Percentiles rank a stretch among this genome's conserved stretches.
Conservation (phyloP, 2,113 vertebrate genomes). For the Puntigrus tetrazona region DNA sequence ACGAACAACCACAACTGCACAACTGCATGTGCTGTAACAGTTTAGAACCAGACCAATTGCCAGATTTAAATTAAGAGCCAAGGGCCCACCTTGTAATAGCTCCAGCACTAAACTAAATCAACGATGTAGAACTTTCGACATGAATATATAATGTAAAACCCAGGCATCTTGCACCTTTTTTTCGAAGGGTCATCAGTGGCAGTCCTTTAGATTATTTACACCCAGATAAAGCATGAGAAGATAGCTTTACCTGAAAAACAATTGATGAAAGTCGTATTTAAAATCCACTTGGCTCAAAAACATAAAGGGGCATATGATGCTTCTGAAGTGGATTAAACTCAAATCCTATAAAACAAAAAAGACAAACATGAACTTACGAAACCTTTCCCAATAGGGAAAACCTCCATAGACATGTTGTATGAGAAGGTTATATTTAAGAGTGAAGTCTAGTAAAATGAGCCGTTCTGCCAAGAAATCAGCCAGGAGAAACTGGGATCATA, state of each 20-base stretch:
- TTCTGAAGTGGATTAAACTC: not conserved
- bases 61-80: constrained; percentile 6
- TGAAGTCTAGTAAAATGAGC: constrained; percentile 31
- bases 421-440: constrained; percentile 25
- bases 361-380: constrained; percentile 16
- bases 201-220: not conserved
- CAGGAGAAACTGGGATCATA: constrained; percentile 23
- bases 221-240: too few species aligned
- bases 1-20: constrained; percentile 28
- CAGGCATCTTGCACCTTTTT: not conserved
- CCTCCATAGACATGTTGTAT: constrained; percentile 12
- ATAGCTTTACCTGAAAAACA: not conserved
- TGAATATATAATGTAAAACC: not conserved
- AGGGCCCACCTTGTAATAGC: not conserved
- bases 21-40: constrained; percentile 5
- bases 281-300: constrained; percentile 6
- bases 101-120: not conserved
- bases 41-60: constrained; percentile 8
- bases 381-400: not conserved
- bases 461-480: constrained; percentile 18
- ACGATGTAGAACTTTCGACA: not conserved
- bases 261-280: not conserved
- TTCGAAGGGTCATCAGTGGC: not conserved
- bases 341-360: constrained; percentile 19
- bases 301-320: not conserved